phyloP scores from a whole-genome alignment of 2,113 vertebrate species.

The Azemiops feae region DNA sequence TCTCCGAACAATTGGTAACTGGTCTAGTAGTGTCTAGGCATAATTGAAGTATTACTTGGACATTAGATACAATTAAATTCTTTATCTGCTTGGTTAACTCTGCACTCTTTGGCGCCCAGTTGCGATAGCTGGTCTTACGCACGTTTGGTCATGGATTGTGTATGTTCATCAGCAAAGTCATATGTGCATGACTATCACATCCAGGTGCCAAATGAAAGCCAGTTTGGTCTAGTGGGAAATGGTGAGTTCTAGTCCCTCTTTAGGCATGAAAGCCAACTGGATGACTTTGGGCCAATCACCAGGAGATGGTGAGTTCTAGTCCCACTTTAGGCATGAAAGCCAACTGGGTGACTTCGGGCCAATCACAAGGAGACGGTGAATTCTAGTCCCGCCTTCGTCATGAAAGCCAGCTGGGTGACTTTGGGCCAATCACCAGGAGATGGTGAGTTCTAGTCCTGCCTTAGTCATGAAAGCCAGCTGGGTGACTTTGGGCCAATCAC shows the following conservation, averaged over 20 bases:
- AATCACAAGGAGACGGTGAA: too few relatives aligned
- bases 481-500: too few relatives aligned
- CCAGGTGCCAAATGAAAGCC: background rate
- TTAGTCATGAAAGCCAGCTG: too few relatives aligned
- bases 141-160: background rate
- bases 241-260: background rate
- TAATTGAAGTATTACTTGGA: background rate
- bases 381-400: too few relatives aligned
- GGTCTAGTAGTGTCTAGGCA: background rate
- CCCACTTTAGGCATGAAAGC: accelerated
- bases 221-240: background rate
- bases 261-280: background rate
- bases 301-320: too few relatives aligned
- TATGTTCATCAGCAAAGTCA: background rate
- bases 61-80: background rate
- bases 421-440: too few relatives aligned
- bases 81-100: background rate
- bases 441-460: too few relatives aligned
- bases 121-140: background rate
- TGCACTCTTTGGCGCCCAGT: background rate
- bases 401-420: too few relatives aligned
- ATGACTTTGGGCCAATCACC: too few relatives aligned
- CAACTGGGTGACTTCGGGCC: too few relatives aligned
- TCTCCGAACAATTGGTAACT: background rate
- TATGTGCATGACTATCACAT: accelerated